Evolutionary conservation across 2,113 vertebrate species (phyloP), one percentile per base, ranked within the genome.

Genomic region (Leptodactylus fuscus): DNA sequence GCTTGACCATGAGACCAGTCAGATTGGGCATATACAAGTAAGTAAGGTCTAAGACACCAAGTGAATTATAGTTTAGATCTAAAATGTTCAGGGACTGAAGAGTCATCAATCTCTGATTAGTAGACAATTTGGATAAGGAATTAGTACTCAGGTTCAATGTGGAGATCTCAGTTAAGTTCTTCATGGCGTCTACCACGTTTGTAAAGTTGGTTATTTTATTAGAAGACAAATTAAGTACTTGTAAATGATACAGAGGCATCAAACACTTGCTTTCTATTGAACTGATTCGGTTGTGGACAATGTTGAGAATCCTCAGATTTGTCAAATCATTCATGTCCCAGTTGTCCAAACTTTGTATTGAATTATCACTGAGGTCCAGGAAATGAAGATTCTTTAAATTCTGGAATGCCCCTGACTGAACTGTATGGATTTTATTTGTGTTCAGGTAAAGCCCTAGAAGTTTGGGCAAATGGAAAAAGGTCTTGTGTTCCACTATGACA

Each of bases 321-420:
- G 9, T 85, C 7, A 89, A 70, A 15, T 58, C 49, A 6, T 36
- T 55, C 27, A 89, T 44, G 5, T 53, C 53, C 38, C 53, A 7
- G 6, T 69, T 53, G 11, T 77, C 77, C 58, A 89, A n/a, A 5
- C 22, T 75, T 15, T 51, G 15, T 38, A 89, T 65, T 22, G 6
- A 27, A 82, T 89, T 89, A 24, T 79, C 34, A 22, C 87, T 87
- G 32, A 89, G 55, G 78, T 88, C 78, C 29, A 89, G 87, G 18
- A 80, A 24, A 3, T 38, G 32, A 73, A 89, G 75, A 41, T 73
- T 18, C 5, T 3, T 36, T 76, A 88, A 24, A 22, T 62, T 78
- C 20, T 81, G 38, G 60, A 89, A 89, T 9, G 87, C 85, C 3
- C 77, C 44, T 2, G 73, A 15, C 18, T 81, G 53, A 48, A 89